phyloP scores from a whole-genome alignment of 2,888 invertebrate species.

The Lasius fuliginosus region DNA sequence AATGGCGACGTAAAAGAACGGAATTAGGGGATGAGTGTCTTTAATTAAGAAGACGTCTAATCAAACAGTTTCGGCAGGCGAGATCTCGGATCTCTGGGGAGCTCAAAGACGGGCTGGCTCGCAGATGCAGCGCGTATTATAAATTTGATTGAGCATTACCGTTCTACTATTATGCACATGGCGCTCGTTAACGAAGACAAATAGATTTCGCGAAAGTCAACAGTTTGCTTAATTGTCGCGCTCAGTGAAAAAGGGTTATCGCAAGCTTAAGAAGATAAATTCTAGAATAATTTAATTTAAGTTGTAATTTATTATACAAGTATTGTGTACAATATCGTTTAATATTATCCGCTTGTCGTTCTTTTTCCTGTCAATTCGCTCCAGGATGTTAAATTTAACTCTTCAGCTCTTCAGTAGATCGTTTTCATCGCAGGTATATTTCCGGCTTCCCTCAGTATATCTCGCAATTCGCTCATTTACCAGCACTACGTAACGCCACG shows the following conservation, averaged over 20 bases:
- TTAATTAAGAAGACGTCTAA: constrained; percentile 68
- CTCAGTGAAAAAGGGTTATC: not conserved
- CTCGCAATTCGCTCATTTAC: constrained; percentile 60
- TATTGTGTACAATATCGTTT: not conserved
- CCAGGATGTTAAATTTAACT: constrained; percentile 62
- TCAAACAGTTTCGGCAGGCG: constrained; percentile 63
- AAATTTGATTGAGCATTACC: constrained; percentile 18
- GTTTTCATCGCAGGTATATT: constrained; percentile 38
- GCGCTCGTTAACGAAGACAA: constrained; percentile 38
- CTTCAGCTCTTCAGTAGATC: constrained; percentile 26
- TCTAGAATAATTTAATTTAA: not conserved
- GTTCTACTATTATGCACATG: constrained; percentile 10
- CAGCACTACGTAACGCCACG: constrained; percentile 28
- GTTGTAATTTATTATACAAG: not conserved
- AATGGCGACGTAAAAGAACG: constrained; percentile 51
- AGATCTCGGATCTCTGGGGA: no score
- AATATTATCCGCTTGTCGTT: not conserved
- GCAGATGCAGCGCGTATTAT: constrained; percentile 10
- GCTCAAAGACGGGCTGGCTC: constrained; percentile 12
- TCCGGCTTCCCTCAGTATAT: not conserved
- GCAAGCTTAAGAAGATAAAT: constrained; percentile 6
- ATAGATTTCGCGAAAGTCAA: constrained; percentile 30
- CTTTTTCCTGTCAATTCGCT: not conserved
- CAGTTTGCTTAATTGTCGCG: constrained; percentile 14
- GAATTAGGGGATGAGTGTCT: constrained; percentile 58